These are phyloP conservation scores for Torymus texanus DNA, from an alignment of 2,888 invertebrate genomes.

Conservation along the genomic window DNA sequence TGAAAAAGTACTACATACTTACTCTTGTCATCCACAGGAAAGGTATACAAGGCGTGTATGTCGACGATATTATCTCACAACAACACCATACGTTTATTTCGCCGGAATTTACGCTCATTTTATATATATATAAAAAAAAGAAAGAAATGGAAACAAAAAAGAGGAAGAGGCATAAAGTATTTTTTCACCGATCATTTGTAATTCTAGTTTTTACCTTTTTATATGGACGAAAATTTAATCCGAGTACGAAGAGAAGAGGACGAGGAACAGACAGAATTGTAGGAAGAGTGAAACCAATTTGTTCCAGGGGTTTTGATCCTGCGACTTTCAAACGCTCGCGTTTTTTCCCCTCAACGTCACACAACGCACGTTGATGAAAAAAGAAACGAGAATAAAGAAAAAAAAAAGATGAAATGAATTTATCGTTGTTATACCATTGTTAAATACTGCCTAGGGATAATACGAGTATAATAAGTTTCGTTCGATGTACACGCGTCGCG, in stretches of 20 bases:
- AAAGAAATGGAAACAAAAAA: neutral
- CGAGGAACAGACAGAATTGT: neutral
- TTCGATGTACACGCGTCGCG: too few relatives aligned
- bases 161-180: constrained; percentile 45
- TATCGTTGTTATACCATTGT: neutral
- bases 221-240: constrained; percentile 20
- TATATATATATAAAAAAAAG: too few relatives aligned
- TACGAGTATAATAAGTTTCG: too few relatives aligned
- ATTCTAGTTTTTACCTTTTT: constrained; percentile 54
- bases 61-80: too few relatives aligned
- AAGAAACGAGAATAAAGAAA: neutral
- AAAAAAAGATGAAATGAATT: neutral
- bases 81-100: too few relatives aligned
- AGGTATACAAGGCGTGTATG: too few relatives aligned
- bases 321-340: constrained; percentile 5
- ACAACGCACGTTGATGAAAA: too few relatives aligned
- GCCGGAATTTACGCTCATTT: too few relatives aligned
- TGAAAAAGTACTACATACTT: constrained; percentile 20
- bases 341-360: constrained; percentile 28
- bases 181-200: constrained; percentile 54
- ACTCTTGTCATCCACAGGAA: constrained; percentile 11
- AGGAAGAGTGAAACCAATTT: constrained; percentile 37
- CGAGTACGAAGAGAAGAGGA: too few relatives aligned
- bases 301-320: constrained; percentile 47
- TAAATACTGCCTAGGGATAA: too few relatives aligned